Base-by-base conservation (phyloP, 2,888 invertebrate genomes). In the Labia minor region DNA sequence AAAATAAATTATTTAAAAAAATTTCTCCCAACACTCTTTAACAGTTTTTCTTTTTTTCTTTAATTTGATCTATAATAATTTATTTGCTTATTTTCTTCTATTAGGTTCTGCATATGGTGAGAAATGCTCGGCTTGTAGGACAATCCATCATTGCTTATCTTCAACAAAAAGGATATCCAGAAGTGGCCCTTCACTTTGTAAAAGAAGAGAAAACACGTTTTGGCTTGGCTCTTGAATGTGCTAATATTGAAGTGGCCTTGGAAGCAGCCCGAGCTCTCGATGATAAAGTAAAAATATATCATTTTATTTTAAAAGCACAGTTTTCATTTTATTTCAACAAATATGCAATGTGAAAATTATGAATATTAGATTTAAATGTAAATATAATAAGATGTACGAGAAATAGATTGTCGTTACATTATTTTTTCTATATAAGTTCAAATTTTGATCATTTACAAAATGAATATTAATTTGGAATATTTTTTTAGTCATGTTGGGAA, bases 101-200 rank as follows among this genome's bases (percentile, higher is more conserved):
- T 18, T 69, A 80, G 80, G 84, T 85, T 4, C 75, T 86, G 69
- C 83, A 84, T 74, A 99, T 98, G 95, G 98, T 99, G 21, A 85
- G 95, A 62, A 95, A 93, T 69, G 92, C 97, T 10, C 92, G 96
- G 73, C 82, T 99, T 0, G 96, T 99, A 11, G 99, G 99, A 0
- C 99, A 99, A 81, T 95, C 97, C 67, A 99, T 99, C 74, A 99
- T 99, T 74, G 94, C 98, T 0, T 99, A 99, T 76, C 81, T 99
- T 68, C 98, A 99, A 78, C 95, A 97, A 78, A 99, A 99, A 80
- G 97, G 98, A 1, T 99, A 98, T 77, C 98, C 99, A 0, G 98
- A 99, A 79, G 96, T 99, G 10, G 99, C 99, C 0, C 81, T 99
- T 2, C 98, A 99, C 79, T 99, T 99, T 79, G 99, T 99, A 1